These are phyloP conservation scores for Lepisosteus osseus DNA, from an alignment of 2,113 vertebrate species.

Conservation along the genomic window DNA sequence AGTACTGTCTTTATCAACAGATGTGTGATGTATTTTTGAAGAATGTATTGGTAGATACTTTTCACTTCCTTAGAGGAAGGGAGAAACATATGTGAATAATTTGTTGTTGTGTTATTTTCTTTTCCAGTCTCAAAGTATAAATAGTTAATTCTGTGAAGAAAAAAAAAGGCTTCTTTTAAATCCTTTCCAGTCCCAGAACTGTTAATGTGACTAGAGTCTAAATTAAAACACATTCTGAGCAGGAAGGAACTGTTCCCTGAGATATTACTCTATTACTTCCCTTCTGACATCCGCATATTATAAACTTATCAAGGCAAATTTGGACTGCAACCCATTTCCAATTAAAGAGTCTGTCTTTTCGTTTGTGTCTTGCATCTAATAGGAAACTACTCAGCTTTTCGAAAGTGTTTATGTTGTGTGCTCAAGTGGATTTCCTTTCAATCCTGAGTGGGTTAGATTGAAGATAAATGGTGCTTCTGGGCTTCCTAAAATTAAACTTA, in stretches of 20 bases:
- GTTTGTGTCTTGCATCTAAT: slow-evolving; percentile 14
- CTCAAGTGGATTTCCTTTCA: slow-evolving; percentile 14
- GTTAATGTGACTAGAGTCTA: slow-evolving; percentile 14
- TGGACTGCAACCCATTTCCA: neutral
- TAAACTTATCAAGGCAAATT: slow-evolving; percentile 32
- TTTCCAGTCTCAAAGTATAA: slow-evolving; percentile 31
- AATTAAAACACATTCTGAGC: slow-evolving; percentile 36
- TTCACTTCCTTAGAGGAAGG: slow-evolving; percentile 21
- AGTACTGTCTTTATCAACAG: slow-evolving; percentile 17
- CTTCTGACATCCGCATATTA: slow-evolving; percentile 55
- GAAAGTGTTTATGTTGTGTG: slow-evolving; percentile 10
- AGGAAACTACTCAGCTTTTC: slow-evolving; percentile 9
- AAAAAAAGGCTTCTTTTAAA: slow-evolving; percentile 16
- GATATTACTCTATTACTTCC: slow-evolving; percentile 34
- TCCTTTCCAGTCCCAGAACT: slow-evolving; percentile 19
- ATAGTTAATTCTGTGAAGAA: slow-evolving; percentile 35
- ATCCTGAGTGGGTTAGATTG: neutral
- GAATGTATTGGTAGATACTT: slow-evolving; percentile 18
- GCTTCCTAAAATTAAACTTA: no score
- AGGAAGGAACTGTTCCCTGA: slow-evolving; percentile 27
- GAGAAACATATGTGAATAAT: slow-evolving; percentile 5
- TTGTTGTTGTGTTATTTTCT: slow-evolving; percentile 19
- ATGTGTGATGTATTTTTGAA: slow-evolving; percentile 24
- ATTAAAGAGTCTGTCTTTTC: neutral
- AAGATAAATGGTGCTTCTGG: neutral